Base-by-base conservation (phyloP, 64 coral and sea anemone species). In the Montipora efflorescens region DNA sequence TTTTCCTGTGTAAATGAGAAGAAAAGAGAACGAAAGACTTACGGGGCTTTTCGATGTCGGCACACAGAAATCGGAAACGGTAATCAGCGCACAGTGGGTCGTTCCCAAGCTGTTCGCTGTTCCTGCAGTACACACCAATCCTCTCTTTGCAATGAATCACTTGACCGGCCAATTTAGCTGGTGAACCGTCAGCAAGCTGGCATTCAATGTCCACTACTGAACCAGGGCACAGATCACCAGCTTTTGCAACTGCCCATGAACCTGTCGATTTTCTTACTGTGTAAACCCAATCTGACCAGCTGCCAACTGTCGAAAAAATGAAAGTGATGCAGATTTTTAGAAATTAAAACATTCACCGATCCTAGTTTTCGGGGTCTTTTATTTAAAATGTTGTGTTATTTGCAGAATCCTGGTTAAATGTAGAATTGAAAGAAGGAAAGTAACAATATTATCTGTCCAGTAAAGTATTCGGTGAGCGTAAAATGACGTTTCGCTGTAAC, bases 51-150 rank as follows among this genome's bases (percentile, higher is more conserved):
- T 89, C 83, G 72, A 94, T 94, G 15, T 16, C 79, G 4, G 95
- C 92, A 66, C 95, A 97, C 83, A 92, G 71, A 48, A 97, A 97
- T 9, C 95, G 78, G 20, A 97, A 97, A 13, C 95, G 95, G 76
- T 93, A 97, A 14, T 97, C 95, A 15, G 78, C 83, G 23, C 95
- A 97, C 7, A 58, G 58, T 9, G 46, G 48, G 22, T 64, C 66
- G 19, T 48, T 28, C 67, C 87, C 76, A 45, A 83, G 19, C 21
- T 97, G 96, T 58, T 97, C 96, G 8, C 74, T 90, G n/a, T 87
- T 97, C 53, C 96, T 90, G 18, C 96, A 97, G 15, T 95, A 97
- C 5, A 97, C 93, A 4, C 96, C 96, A 7, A 97, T 68, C 13
- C 90, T 75, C 23, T 84, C 83, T 68, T 95, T 81, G 48, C 96